Evolutionary conservation across 2,113 vertebrate genomes (phyloP).

Genomic region (Ailuropoda melanoleuca): DNA sequence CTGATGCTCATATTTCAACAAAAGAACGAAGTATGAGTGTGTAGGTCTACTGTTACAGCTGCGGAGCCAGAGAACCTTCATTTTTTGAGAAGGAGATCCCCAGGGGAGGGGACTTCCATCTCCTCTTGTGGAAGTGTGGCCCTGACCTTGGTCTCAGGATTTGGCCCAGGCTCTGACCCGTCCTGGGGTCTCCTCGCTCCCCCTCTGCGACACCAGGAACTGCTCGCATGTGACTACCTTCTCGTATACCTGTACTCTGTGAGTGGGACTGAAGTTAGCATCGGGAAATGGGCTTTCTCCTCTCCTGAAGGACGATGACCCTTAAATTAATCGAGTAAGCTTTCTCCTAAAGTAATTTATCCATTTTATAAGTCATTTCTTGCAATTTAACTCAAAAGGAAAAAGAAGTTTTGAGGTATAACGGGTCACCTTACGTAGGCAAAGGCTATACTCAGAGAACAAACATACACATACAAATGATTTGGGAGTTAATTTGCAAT

Average conservation of each 20-base stretch:
- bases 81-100: neutral
- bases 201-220: neutral
- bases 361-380: neutral
- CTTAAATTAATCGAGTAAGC: neutral
- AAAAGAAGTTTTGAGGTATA: neutral
- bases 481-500: neutral
- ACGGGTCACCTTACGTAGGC: neutral
- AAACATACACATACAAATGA: neutral
- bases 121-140: neutral
- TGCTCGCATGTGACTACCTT: accelerated
- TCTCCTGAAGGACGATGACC: neutral
- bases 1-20: neutral
- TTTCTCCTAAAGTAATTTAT: neutral
- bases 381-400: neutral
- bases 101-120: neutral
- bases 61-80: neutral
- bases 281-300: neutral
- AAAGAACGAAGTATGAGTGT: neutral
- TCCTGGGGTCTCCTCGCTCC: neutral
- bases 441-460: neutral
- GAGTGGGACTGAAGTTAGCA: neutral
- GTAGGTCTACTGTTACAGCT: neutral
- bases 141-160: neutral
- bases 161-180: neutral
- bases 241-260: neutral